phyloP scores from a whole-genome alignment of 1,140 invertebrate species.

The Tetramorium parvispinum region DNA sequence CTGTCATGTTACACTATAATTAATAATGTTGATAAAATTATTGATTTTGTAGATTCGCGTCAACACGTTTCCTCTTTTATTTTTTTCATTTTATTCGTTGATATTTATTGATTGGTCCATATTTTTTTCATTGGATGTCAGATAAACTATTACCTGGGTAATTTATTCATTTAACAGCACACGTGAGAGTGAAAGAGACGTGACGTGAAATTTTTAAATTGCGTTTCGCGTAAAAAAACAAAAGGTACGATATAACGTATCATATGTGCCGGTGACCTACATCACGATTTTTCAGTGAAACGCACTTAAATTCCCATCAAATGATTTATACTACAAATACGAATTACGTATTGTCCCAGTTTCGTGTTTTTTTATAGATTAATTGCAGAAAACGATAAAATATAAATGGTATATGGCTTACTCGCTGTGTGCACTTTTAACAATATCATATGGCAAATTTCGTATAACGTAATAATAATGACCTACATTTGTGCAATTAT shows the following conservation, averaged over 20 bases:
- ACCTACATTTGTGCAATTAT: neutral
- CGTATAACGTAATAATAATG: neutral
- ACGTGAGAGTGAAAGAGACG: neutral
- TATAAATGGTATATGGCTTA: neutral
- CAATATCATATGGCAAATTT: neutral
- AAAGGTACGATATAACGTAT: constrained; percentile 7
- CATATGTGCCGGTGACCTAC: neutral
- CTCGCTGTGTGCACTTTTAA: neutral
- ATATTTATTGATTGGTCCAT: neutral
- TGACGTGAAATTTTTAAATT: constrained; percentile 31
- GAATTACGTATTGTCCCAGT: constrained; percentile 22
- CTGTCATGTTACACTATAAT: too few relatives aligned
- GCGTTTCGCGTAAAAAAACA: constrained; percentile 14
- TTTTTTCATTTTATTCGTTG: neutral
- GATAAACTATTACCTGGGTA: neutral
- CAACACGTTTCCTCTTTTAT: neutral
- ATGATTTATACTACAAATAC: constrained; percentile 40
- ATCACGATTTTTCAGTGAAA: constrained; percentile 2
- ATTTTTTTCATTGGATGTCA: neutral
- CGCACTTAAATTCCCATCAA: constrained; percentile 32
- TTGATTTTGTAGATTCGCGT: neutral
- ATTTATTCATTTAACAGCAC: constrained; percentile 13
- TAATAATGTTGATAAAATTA: neutral
- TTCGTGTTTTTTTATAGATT: constrained; percentile 27
- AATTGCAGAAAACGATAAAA: constrained; percentile 13